These are phyloP conservation scores for Petrocephalus sullivani DNA, from an alignment of 2,797 vertebrate genomes.

Conservation along the genomic window DNA sequence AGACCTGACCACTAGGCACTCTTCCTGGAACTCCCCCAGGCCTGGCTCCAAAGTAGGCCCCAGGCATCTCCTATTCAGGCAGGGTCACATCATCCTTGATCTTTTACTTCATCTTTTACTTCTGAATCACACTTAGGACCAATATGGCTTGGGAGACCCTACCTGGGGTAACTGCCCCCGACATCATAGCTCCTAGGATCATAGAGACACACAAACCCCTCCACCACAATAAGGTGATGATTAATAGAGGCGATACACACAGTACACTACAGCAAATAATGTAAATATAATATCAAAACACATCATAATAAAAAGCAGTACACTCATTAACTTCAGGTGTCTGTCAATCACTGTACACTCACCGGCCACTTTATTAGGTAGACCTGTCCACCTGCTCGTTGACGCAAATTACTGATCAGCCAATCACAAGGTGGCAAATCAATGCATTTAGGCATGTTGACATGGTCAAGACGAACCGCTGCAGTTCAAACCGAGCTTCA, in stretches of 20 bases:
- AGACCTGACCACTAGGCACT: too few relatives aligned
- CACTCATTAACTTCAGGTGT: not conserved
- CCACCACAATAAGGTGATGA: not conserved
- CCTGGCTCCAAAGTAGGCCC: not conserved
- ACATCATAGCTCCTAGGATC: not conserved
- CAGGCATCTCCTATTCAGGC: not conserved
- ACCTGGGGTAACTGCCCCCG: not conserved
- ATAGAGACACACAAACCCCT: not conserved
- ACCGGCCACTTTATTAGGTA: too few relatives aligned
- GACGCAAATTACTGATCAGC: too few relatives aligned
- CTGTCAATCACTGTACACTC: not conserved
- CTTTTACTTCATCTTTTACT: not conserved
- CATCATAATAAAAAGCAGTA: too few relatives aligned
- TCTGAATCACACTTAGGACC: not conserved
- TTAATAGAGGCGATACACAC: not conserved
- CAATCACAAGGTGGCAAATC: too few relatives aligned
- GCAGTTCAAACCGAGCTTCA: too few relatives aligned
- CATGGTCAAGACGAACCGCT: too few relatives aligned
- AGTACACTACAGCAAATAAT: too few relatives aligned
- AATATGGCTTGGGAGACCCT: not conserved
- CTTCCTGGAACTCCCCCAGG: not conserved
- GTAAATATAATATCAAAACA: too few relatives aligned
- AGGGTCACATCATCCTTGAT: not conserved
- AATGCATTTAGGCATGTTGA: too few relatives aligned
- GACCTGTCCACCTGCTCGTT: too few relatives aligned